These are phyloP conservation scores for Notamacropus eugenii DNA, from an alignment of 2,797 vertebrate genomes.

Conservation along the genomic window DNA sequence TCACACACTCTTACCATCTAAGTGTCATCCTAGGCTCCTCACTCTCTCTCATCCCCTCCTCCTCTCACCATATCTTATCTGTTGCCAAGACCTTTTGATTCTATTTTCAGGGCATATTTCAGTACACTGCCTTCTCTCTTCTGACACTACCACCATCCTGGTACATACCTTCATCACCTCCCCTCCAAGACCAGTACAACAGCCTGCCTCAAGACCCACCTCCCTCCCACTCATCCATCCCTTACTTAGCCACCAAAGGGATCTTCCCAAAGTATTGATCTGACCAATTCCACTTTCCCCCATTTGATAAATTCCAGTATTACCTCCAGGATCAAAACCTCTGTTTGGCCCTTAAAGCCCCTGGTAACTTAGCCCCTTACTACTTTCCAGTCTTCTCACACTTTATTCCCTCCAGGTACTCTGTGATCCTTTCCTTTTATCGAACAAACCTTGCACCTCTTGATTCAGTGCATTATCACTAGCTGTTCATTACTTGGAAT, in stretches of 20 bases:
- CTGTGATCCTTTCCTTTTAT: background rate
- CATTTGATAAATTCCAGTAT: background rate
- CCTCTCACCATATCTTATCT: background rate
- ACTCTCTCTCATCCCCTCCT: background rate
- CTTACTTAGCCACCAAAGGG: background rate
- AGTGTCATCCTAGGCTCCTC: background rate
- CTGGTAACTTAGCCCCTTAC: background rate
- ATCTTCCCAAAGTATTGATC: background rate
- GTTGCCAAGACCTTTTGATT: background rate
- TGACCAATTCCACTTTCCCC: background rate
- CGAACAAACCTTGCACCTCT: background rate
- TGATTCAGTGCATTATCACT: background rate
- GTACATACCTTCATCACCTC: background rate
- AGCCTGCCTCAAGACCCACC: background rate
- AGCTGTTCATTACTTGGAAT: background rate
- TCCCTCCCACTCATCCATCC: background rate
- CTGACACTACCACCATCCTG: background rate
- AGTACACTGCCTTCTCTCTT: background rate
- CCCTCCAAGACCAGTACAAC: background rate
- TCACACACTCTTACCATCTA: background rate
- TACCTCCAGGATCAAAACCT: background rate
- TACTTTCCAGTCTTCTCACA: background rate
- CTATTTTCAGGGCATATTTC: background rate
- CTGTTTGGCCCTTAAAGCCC: background rate
- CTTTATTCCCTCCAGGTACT: background rate